Percentiles rank a stretch among this genome's conserved stretches.
These are phyloP conservation scores for Scaptomyza parva DNA, from an alignment of 2,888 invertebrate genomes.

Conservation along the genomic window DNA sequence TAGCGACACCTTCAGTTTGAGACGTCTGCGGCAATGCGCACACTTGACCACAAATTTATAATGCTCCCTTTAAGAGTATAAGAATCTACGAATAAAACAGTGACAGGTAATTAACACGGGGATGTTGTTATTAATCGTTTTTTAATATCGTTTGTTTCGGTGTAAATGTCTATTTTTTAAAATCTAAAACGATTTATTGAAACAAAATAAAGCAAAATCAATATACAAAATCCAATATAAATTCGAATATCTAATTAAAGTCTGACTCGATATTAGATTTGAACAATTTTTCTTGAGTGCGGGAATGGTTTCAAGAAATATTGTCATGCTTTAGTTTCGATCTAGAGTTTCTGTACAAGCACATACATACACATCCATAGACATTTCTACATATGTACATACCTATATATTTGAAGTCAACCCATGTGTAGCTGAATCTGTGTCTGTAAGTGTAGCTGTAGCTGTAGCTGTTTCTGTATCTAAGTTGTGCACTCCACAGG, in stretches of 20 bases:
- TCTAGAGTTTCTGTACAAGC: neutral
- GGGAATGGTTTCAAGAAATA: constrained; percentile 24
- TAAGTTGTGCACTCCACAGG: constrained; percentile 50
- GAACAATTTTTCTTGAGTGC: constrained; percentile 2
- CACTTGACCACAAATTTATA: neutral
- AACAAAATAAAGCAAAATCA: constrained; percentile 74
- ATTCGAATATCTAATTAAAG: constrained; percentile 4
- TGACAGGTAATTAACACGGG: constrained; percentile 61
- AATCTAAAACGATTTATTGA: constrained; percentile 79
- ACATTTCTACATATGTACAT: neutral
- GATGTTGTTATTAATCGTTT: constrained; percentile 77
- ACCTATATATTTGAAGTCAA: neutral
- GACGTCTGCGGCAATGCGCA: neutral
- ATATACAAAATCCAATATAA: constrained; percentile 3
- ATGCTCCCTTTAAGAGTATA: neutral
- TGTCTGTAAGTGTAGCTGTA: constrained; percentile 3
- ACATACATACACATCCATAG: neutral
- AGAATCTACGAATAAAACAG: constrained; percentile 18
- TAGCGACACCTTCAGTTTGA: neutral
- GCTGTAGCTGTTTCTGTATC: constrained; percentile 14
- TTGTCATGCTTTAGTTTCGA: constrained; percentile 24
- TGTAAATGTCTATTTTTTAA: constrained; percentile 72
- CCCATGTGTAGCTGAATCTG: neutral
- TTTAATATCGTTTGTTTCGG: constrained; percentile 78
- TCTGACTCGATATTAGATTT: neutral